Conservation (phyloP, 2,797 vertebrate genomes). For the Dendrocincla fuliginosa region DNA sequence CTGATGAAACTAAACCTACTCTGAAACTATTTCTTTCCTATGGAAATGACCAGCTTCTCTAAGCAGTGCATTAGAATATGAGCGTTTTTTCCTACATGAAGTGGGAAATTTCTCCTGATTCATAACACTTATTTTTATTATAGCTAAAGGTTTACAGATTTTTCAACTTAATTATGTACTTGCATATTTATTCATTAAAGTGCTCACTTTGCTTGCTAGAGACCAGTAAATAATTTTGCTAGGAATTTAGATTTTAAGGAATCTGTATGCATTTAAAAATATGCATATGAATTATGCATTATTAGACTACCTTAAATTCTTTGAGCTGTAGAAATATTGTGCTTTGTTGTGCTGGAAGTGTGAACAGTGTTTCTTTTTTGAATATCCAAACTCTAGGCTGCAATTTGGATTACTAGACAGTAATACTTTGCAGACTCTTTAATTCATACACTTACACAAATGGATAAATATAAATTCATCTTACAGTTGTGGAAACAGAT, state of each 20-base stretch:
- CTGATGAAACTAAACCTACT: background rate
- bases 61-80: background rate
- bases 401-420: background rate
- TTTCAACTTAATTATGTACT: background rate
- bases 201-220: background rate
- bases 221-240: background rate
- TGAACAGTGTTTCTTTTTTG: background rate
- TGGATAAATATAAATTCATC: background rate
- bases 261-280: background rate
- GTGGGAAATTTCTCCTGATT: background rate
- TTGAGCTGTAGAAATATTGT: background rate
- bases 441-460: background rate
- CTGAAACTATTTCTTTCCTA: constrained; percentile 1
- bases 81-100: background rate
- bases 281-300: background rate
- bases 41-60: background rate
- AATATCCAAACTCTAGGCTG: background rate
- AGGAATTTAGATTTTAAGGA: background rate
- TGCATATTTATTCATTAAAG: background rate
- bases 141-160: background rate
- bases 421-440: background rate
- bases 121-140: background rate
- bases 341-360: background rate
- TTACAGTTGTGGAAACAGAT: background rate
- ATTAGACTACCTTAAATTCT: background rate